Conservation (phyloP, 2,797 vertebrate genomes). For the Oceanodroma leucorhoa region DNA sequence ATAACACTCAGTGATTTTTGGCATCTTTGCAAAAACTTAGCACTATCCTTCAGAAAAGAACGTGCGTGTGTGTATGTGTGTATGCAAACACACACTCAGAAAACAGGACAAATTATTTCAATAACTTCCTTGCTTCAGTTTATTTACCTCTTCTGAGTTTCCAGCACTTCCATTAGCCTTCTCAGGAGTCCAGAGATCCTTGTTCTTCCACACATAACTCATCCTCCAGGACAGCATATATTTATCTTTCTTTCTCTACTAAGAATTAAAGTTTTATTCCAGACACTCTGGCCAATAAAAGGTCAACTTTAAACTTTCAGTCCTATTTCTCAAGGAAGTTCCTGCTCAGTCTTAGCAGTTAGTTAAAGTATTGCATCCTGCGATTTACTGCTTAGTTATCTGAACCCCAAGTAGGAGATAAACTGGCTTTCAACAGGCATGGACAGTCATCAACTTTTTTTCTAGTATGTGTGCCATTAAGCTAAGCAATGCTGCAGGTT, state of each 20-base stretch:
- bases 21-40: not conserved
- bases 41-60: not conserved
- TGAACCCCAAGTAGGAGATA: not conserved
- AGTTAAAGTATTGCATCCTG: not conserved
- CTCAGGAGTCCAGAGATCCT: not conserved
- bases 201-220: not conserved
- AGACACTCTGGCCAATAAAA: not conserved
- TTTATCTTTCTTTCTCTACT: not conserved
- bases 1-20: not conserved
- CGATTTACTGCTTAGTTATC: not conserved
- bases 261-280: not conserved
- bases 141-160: not conserved
- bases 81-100: not conserved
- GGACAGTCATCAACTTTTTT: not conserved
- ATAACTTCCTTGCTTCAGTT: not conserved
- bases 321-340: not conserved
- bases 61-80: fast-evolving
- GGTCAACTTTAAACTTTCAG: not conserved
- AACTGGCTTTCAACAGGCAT: not conserved
- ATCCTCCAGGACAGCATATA: not conserved
- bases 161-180: not conserved
- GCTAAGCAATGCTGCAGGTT: not conserved
- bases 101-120: not conserved
- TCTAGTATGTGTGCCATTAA: not conserved
- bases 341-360: not conserved